Conservation (phyloP, 2,888 invertebrate species). For the Nesidiocoris tenuis region DNA sequence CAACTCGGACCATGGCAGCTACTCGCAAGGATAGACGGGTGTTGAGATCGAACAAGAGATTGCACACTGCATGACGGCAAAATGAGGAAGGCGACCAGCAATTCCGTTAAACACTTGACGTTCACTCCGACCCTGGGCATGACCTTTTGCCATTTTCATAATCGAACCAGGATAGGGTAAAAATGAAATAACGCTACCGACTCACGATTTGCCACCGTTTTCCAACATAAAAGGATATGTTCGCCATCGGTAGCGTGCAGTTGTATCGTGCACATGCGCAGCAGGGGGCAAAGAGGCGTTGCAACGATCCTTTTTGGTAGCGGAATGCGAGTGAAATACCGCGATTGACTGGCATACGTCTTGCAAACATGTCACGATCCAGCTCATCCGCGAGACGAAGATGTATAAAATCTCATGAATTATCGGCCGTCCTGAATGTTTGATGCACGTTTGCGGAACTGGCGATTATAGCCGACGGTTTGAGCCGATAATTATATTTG, state of each 20-base stretch:
- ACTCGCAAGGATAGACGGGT: no score
- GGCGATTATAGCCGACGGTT: not conserved
- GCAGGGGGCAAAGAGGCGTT: not conserved
- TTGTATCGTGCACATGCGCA: not conserved
- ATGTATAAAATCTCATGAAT: not conserved
- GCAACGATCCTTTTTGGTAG: not conserved
- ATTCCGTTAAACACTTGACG: not conserved
- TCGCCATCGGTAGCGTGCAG: not conserved
- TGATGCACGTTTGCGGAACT: not conserved
- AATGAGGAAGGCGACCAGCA: no score
- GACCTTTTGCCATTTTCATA: not conserved
- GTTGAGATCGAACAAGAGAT: no score
- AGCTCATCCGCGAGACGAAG: not conserved
- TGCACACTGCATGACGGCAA: no score
- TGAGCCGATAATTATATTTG: no score
- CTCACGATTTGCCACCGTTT: not conserved
- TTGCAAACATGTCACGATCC: not conserved
- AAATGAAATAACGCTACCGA: not conserved
- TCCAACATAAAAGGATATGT: not conserved
- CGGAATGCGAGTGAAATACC: not conserved
- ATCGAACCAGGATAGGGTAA: not conserved
- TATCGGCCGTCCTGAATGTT: not conserved
- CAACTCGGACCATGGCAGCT: no score
- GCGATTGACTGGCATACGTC: not conserved
- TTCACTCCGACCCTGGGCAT: not conserved